Percentiles rank a stretch among this genome's conserved stretches.
These are phyloP conservation scores for Trissoscelio sp. DNA, from an alignment of 2,888 invertebrate species.

Conservation along the genomic window DNA sequence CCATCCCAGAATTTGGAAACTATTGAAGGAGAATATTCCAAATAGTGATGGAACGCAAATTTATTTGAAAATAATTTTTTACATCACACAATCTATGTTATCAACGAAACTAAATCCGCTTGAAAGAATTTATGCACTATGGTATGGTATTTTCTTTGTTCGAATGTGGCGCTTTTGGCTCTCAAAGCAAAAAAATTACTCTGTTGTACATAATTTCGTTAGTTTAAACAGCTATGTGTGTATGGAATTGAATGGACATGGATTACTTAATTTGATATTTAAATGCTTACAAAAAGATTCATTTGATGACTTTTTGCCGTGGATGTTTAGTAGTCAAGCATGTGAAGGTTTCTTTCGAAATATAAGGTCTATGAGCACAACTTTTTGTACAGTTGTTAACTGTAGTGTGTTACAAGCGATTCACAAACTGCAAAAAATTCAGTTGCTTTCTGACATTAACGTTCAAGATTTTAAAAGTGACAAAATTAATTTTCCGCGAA, in stretches of 20 bases:
- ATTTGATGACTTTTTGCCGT: not conserved
- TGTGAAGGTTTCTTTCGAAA: not conserved
- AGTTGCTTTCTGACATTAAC: too few relatives aligned
- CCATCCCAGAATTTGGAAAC: slow-evolving; percentile 60
- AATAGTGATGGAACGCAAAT: slow-evolving; percentile 68
- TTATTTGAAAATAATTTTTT: slow-evolving; percentile 70
- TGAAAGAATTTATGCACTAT: slow-evolving; percentile 67
- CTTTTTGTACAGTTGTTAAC: too few relatives aligned
- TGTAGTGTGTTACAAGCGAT: too few relatives aligned
- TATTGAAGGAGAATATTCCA: slow-evolving; percentile 66
- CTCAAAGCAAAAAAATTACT: not conserved
- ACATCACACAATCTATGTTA: slow-evolving; percentile 59
- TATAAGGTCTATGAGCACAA: not conserved
- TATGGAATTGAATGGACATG: not conserved
- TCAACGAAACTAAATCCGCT: slow-evolving; percentile 37
- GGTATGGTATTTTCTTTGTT: slow-evolving; percentile 71
- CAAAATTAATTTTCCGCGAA: too few relatives aligned
- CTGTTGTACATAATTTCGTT: too few relatives aligned
- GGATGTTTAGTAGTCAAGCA: not conserved
- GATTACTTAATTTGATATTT: not conserved
- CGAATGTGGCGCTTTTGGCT: slow-evolving; percentile 70
- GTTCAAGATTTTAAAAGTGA: too few relatives aligned
- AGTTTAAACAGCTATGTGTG: too few relatives aligned
- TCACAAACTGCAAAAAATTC: too few relatives aligned
- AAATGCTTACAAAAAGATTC: not conserved